phyloP scores from a whole-genome alignment of 2,113 vertebrate species.

The Carlito syrichta region DNA sequence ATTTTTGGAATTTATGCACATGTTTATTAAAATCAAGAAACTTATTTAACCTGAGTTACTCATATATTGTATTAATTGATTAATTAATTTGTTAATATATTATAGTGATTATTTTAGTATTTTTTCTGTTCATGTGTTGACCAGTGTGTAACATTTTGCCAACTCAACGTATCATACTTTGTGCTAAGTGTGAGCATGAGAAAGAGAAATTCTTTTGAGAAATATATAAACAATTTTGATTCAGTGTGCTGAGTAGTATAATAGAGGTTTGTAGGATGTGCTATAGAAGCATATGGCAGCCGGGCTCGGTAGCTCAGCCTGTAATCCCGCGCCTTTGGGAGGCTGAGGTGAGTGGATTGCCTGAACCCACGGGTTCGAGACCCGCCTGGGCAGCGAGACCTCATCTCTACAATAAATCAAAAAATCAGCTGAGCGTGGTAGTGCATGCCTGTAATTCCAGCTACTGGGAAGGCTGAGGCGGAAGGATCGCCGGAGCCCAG shows the following conservation, averaged over 20 bases:
- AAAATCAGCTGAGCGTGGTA: no score
- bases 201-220: background rate
- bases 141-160: background rate
- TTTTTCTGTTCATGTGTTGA: background rate
- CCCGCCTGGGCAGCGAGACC: no score
- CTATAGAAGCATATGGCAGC: background rate
- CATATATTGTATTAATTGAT: no score
- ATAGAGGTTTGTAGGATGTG: background rate
- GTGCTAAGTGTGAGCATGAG: background rate
- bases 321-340: no score
- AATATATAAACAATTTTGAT: background rate
- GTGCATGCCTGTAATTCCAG: no score
- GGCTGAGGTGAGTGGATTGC: no score
- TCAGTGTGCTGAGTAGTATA: background rate
- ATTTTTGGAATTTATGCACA: background rate
- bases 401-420: no score
- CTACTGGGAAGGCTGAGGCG: no score
- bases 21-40: background rate
- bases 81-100: no score
- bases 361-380: no score
- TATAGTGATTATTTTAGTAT: background rate
- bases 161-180: background rate
- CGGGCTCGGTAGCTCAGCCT: no score
- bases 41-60: background rate
- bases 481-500: no score